phyloP scores from a whole-genome alignment of 2,113 vertebrate species.

The Xenus cinereus region DNA sequence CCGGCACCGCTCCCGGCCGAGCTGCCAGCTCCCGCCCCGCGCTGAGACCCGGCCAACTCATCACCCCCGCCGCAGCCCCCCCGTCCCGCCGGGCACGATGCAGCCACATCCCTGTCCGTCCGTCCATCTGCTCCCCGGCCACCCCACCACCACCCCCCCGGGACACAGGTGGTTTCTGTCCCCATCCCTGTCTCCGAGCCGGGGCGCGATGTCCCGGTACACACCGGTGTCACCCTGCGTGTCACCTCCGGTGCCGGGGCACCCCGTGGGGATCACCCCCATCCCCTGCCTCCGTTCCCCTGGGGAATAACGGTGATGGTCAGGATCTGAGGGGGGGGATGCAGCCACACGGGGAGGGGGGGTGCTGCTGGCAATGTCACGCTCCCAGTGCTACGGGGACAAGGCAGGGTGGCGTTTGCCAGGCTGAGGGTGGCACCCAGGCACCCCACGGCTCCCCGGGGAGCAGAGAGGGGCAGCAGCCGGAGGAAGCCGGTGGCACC shows the following conservation, averaged over 20 bases:
- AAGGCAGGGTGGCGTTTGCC: not conserved
- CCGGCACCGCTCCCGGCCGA: not conserved
- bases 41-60: not conserved
- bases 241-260: accelerated
- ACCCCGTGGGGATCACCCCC: not conserved
- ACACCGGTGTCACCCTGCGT: accelerated
- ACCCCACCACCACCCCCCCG: too few species aligned
- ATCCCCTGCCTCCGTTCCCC: not conserved
- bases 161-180: not conserved
- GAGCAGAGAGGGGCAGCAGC: not conserved
- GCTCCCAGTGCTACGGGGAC: accelerated
- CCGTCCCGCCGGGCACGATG: not conserved
- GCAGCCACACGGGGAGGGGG: accelerated
- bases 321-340: not conserved
- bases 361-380: not conserved
- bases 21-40: not conserved
- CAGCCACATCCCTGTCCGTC: not conserved
- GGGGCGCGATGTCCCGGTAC: too few species aligned
- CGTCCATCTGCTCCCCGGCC: not conserved
- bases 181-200: not conserved
- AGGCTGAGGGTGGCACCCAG: not conserved
- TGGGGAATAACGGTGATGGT: accelerated
- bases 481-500: not conserved
- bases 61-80: not conserved
- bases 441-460: accelerated